Percentiles rank a stretch among this genome's conserved stretches.
Evolutionary conservation across 37 sponge, comb jelly and placozoan species (phyloP).

Genomic region (Axinella damicornis): DNA sequence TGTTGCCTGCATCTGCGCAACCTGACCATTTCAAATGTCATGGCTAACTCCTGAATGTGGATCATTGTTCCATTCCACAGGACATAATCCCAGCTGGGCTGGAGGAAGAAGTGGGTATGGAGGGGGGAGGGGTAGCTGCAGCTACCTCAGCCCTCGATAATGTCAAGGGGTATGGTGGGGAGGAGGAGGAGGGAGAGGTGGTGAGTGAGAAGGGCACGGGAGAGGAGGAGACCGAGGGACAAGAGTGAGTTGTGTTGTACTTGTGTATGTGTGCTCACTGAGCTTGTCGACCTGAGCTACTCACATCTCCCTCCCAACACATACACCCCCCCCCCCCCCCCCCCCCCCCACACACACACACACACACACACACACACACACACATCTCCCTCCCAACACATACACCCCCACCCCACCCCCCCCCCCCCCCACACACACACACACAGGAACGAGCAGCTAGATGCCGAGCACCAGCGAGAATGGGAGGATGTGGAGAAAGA

Average conservation of each 20-base stretch:
- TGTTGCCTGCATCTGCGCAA: too few species aligned
- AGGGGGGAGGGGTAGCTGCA: neutral
- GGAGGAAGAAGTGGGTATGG: conserved; percentile 17
- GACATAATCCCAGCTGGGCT: conserved; percentile 50
- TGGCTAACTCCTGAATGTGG: too few species aligned
- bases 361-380: too few species aligned
- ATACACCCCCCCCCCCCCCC: neutral
- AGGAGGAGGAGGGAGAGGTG: conserved; percentile 15
- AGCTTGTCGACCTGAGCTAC: too few species aligned
- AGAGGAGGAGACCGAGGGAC: conserved; percentile 1
- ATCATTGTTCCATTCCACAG: conserved; percentile 18
- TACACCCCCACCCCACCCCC: too few species aligned
- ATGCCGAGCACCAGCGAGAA: conserved; percentile 44
- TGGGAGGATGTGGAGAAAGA: conserved; percentile 48
- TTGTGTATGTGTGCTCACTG: too few species aligned
- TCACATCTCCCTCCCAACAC: too few species aligned
- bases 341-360: too few species aligned
- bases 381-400: too few species aligned
- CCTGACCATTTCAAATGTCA: too few species aligned
- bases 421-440: too few species aligned
- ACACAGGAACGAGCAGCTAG: neutral
- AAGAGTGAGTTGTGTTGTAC: too few species aligned
- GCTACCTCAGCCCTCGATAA: neutral
- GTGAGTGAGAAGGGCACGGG: conserved; percentile 2
- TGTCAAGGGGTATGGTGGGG: neutral